These are phyloP conservation scores for Crypturellus tataupa DNA, from an alignment of 2,797 vertebrate genomes.

Conservation along the genomic window DNA sequence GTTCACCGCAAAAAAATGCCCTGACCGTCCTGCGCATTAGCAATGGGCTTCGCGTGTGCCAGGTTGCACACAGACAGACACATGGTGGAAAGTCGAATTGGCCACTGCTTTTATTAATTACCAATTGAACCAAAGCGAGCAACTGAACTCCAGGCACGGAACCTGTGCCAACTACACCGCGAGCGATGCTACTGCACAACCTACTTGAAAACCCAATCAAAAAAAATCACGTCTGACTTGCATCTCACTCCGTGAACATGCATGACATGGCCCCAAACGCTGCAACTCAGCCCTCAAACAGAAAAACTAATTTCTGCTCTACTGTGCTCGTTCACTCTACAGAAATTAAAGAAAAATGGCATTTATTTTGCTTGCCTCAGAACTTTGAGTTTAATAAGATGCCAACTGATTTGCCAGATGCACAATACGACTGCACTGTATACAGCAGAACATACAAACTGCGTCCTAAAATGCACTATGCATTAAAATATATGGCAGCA, in stretches of 20 bases:
- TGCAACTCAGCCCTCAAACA: not conserved
- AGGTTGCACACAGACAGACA: constrained; percentile 67
- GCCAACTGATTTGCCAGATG: not conserved
- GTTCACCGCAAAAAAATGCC: not conserved
- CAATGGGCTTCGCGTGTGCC: not conserved
- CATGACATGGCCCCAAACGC: accelerated
- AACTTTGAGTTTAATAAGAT: not conserved
- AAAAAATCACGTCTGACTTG: not conserved
- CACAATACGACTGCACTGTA: not conserved
- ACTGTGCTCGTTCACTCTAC: not conserved
- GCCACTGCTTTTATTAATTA: constrained; percentile 75
- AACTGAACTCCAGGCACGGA: constrained; percentile 69
- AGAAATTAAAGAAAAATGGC: not conserved
- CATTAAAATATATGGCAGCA: not conserved
- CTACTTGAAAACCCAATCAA: constrained; percentile 12
- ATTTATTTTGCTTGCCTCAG: not conserved
- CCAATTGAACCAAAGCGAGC: constrained; percentile 70
- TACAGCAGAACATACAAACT: accelerated
- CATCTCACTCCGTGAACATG: not conserved
- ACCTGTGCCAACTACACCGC: constrained; percentile 57
- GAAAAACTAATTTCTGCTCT: not conserved
- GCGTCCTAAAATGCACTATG: not conserved
- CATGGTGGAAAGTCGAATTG: constrained; percentile 72
- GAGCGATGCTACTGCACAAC: not conserved
- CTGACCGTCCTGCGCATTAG: constrained; percentile 16